Percentiles rank a stretch among this genome's conserved stretches.
These are phyloP conservation scores for Ariopsis seemanni DNA, from an alignment of 2,113 vertebrate genomes.

Conservation along the genomic window DNA sequence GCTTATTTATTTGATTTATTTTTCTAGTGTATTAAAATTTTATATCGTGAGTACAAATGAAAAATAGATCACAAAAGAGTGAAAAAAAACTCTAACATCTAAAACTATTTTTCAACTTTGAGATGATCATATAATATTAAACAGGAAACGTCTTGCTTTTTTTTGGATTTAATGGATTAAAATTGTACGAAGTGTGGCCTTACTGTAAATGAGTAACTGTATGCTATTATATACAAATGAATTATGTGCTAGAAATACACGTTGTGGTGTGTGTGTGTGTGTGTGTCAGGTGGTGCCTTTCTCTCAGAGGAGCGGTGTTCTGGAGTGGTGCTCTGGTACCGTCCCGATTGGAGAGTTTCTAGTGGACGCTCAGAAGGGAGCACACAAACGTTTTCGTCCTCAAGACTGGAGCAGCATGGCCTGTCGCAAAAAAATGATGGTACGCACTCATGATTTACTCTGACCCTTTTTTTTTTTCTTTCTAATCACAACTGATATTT, in stretches of 20 bases:
- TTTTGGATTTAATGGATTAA: neutral
- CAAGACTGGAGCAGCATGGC: conserved; percentile 73
- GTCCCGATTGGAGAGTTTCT: conserved; percentile 91
- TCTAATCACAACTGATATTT: neutral
- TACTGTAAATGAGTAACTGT: neutral
- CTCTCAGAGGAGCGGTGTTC: conserved; percentile 91
- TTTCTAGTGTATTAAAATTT: neutral
- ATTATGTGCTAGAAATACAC: neutral
- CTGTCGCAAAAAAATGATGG: conserved; percentile 86
- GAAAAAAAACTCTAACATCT: neutral
- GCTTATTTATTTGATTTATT: neutral
- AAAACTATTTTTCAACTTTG: neutral
- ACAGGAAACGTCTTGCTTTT: neutral
- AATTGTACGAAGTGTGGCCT: neutral
- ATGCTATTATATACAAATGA: neutral
- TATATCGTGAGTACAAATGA: neutral
- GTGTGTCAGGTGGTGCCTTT: conserved; percentile 88
- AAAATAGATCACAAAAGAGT: neutral
- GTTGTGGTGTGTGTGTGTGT: neutral
- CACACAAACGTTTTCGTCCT: conserved; percentile 89
- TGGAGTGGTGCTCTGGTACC: conserved; percentile 96
- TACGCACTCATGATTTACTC: conserved; percentile 57
- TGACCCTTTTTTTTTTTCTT: neutral
- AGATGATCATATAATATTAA: neutral
- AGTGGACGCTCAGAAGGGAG: conserved; percentile 78